Base-by-base conservation (phyloP, 2,113 vertebrate species). In the Salvelinus sp. region DNA sequence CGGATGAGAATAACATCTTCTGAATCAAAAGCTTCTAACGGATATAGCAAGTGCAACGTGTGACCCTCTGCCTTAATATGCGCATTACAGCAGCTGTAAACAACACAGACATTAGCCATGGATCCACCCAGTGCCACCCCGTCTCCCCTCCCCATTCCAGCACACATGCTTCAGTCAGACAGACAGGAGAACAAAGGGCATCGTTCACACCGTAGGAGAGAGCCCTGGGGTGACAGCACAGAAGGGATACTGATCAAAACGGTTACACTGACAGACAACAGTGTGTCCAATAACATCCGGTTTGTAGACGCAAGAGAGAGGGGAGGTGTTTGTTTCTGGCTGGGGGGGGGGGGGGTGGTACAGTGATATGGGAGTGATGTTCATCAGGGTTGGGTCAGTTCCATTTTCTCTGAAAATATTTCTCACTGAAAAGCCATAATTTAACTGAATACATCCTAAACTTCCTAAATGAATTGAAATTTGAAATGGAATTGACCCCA, bases 161-260 rank as follows among this genome's bases (percentile, higher is more conserved):
- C 63, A 78, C 12, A 77, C 66, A 0, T 70, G 71, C 72, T 73
- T 75, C 48, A 69, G 74, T 54, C 73, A 67, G 68, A n/a, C 54
- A 72, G 23, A 38, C 70, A 73, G 69, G 47, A 47, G 79, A 81
- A 85, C 85, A 88, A 88, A 84, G 76, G 81, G 80, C 23, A 80
- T 47, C 33, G 75, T 72, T n/a, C 38, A 74, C 57, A 79, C 73
- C 62, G 73, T 75, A 82, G 73, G 73, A 64, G 58, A 38, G 58
- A 28, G 30, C 6, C 47, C 66, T 3, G 47, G n/a, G 67, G 67
- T 7, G 18, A 25, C 10, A 2, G 14, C 69, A 23, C 44, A 28
- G 12, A 22, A 1, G 5, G 18, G 50, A 48, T 48, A 38, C 30
- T 30, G 16, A 72, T 62, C 54, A 22, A 33, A 10, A 67, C 50